Evolutionary conservation across 2,888 invertebrate genomes (phyloP).

Genomic region (Synergus laeviventris): DNA sequence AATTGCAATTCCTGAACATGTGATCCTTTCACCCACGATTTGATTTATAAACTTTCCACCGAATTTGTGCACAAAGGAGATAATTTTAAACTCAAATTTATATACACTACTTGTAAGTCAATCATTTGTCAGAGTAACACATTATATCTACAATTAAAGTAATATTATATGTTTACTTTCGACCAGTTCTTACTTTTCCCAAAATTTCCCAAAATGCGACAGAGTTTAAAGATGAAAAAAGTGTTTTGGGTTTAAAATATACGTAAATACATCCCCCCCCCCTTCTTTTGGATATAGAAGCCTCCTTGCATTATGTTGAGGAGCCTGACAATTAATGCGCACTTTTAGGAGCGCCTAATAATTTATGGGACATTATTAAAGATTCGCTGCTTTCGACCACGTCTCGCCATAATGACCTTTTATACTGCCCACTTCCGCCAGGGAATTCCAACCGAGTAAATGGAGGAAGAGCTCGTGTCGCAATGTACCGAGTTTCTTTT

Average conservation of each 20-base stretch:
- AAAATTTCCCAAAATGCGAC: conserved; percentile 14
- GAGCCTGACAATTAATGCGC: conserved; percentile 23
- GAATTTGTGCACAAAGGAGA: background rate
- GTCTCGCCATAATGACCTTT: conserved; percentile 37
- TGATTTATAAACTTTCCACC: conserved; percentile 19
- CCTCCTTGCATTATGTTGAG: background rate
- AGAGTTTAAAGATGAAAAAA: conserved; percentile 3
- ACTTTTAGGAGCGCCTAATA: conserved; percentile 9
- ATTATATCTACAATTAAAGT: background rate
- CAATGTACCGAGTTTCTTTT: conserved; percentile 1
- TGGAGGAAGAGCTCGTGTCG: conserved; percentile 5
- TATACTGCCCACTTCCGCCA: conserved; percentile 34
- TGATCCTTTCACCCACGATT: conserved; percentile 27
- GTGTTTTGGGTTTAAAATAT: background rate
- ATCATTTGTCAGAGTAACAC: background rate
- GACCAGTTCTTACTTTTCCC: background rate
- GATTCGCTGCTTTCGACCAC: conserved; percentile 18
- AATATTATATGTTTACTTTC: background rate
- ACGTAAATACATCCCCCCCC: background rate
- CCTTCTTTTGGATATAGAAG: background rate
- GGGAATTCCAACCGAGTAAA: conserved; percentile 4
- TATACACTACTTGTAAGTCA: conserved; percentile 19
- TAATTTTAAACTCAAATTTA: conserved; percentile 12
- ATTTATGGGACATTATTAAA: conserved; percentile 29
- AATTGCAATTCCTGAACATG: conserved; percentile 10